Conservation (phyloP, 2,113 vertebrate species). For the Chionis minor region DNA sequence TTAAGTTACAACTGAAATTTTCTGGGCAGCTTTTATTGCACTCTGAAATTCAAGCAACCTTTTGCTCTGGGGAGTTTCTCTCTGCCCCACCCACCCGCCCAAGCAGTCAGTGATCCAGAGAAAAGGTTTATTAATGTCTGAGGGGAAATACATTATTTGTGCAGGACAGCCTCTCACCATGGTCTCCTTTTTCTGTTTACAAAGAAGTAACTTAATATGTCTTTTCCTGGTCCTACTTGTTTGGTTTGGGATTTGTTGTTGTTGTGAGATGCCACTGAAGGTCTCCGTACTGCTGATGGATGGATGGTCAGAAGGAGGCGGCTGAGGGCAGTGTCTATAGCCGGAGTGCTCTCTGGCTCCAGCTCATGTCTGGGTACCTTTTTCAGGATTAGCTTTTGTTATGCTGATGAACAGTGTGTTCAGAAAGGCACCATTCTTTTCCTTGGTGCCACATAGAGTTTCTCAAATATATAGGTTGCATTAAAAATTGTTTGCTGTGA, state of each 20-base stretch:
- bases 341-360: conserved; percentile 44
- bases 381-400: conserved; percentile 52
- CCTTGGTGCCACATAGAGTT: not conserved
- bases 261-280: conserved; percentile 45
- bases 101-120: not conserved
- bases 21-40: conserved; percentile 37
- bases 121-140: conserved; percentile 57
- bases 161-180: not conserved
- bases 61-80: conserved; percentile 17
- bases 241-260: conserved; percentile 65
- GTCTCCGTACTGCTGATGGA: conserved; percentile 32
- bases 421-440: not conserved
- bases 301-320: conserved; percentile 43
- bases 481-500: conserved; percentile 25
- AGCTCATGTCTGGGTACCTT: conserved; percentile 41
- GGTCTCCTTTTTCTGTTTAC: conserved; percentile 72
- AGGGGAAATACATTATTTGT: conserved; percentile 69
- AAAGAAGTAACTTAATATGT: conserved; percentile 68
- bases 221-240: conserved; percentile 70
- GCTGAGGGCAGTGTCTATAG: conserved; percentile 30
- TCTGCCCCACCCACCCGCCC: not conserved
- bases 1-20: conserved; percentile 52
- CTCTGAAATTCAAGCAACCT: conserved; percentile 42
- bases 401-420: conserved; percentile 16
- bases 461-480: conserved; percentile 5